These are phyloP conservation scores for Antennarius striatus DNA, from an alignment of 2,113 vertebrate species.

Conservation along the genomic window DNA sequence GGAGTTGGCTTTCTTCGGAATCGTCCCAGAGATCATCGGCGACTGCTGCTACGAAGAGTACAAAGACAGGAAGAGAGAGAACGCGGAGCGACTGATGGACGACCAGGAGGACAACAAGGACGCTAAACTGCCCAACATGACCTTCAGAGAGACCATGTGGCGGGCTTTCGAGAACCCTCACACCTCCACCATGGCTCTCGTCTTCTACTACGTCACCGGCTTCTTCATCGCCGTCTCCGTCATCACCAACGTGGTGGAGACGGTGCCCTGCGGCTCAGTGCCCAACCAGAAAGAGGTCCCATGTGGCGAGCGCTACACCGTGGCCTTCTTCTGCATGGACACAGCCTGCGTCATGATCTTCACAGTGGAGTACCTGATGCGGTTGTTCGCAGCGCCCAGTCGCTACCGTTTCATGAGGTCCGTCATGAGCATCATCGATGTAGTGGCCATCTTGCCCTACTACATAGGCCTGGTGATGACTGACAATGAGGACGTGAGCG, in stretches of 20 bases:
- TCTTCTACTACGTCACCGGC: constrained; percentile 99
- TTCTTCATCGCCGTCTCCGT: constrained; percentile 98
- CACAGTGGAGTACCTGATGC: constrained; percentile 95
- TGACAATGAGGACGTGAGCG: constrained; percentile 97
- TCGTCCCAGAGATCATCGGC: constrained; percentile 95
- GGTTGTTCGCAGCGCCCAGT: constrained; percentile 94
- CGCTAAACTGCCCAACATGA: constrained; percentile 90
- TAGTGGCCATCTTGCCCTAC: constrained; percentile 98
- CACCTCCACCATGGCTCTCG: constrained; percentile 98
- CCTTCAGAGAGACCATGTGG: constrained; percentile 97
- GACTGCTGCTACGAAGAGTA: constrained; percentile 99
- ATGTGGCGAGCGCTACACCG: constrained; percentile 92
- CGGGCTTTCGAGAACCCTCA: constrained; percentile 98
- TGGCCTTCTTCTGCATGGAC: constrained; percentile 99
- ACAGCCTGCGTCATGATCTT: constrained; percentile 99
- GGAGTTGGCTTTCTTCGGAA: constrained; percentile 98
- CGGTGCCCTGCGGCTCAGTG: constrained; percentile 88
- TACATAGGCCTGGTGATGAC: constrained; percentile 99
- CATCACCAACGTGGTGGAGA: constrained; percentile 98
- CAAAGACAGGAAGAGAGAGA: constrained; percentile 96
- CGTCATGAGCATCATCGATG: constrained; percentile 98
- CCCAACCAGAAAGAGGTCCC: constrained; percentile 92
- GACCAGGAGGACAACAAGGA: constrained; percentile 97
- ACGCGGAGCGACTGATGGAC: constrained; percentile 93
- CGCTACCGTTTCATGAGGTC: constrained; percentile 96